Conservation (phyloP, 2,888 invertebrate species). For the Dioctria rufipes region DNA sequence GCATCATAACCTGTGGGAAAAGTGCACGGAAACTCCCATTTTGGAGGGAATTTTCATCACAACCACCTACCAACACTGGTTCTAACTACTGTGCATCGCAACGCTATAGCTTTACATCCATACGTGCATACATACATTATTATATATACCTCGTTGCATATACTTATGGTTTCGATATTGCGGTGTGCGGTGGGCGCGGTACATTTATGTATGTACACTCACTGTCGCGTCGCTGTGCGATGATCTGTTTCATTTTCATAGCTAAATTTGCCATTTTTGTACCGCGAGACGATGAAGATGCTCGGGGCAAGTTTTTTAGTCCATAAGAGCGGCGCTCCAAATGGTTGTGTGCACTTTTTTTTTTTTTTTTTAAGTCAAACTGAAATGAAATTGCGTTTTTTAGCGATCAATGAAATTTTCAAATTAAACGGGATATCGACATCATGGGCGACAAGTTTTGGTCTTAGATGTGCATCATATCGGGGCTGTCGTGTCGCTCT, state of each 20-base stretch:
- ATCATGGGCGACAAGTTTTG: not conserved
- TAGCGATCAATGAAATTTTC: constrained; percentile 9
- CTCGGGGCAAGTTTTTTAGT: not conserved
- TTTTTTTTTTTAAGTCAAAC: not conserved
- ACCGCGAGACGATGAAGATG: not conserved
- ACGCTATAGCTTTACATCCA: not conserved
- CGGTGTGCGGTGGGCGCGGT: not conserved
- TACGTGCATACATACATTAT: not conserved
- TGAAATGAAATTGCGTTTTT: not conserved
- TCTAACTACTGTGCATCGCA: not conserved
- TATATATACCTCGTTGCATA: not conserved
- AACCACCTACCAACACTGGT: too few species aligned
- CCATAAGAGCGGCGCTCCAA: not conserved
- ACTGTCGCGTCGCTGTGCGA: not conserved
- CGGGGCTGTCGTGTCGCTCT: not conserved
- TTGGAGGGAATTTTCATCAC: too few species aligned
- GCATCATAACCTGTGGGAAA: too few species aligned
- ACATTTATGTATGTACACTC: not conserved
- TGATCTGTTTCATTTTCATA: not conserved
- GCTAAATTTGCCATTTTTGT: not conserved
- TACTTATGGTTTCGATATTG: not conserved
- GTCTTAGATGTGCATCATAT: not conserved
- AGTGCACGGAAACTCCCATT: too few species aligned
- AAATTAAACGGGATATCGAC: not conserved
- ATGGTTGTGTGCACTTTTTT: not conserved